A percentile compares a stretch with the other conserved stretches of the same genome.
These are phyloP conservation scores for Capitella teleta DNA, from an alignment of 1,140 invertebrate species.

Conservation along the genomic window DNA sequence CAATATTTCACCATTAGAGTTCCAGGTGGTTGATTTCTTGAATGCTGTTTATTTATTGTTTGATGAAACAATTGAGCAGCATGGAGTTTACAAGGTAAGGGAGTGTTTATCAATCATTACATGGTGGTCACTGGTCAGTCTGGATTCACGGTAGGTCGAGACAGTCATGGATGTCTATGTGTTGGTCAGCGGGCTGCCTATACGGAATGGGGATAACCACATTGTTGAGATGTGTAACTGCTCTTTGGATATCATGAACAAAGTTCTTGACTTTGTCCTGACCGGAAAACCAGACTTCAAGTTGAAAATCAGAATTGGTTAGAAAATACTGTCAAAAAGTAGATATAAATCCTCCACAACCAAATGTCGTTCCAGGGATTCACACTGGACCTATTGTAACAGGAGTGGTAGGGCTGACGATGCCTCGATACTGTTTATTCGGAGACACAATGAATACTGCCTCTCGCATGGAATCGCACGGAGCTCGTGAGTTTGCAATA, in stretches of 20 bases:
- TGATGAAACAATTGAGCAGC: conserved; percentile 85
- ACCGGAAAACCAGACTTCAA: conserved; percentile 47
- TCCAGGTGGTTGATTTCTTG: conserved; percentile 76
- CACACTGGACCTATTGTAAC: conserved; percentile 58
- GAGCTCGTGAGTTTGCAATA: conserved; percentile 1
- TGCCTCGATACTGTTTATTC: conserved; percentile 75
- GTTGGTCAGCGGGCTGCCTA: conserved; percentile 43
- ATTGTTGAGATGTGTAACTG: conserved; percentile 71
- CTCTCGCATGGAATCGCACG: conserved; percentile 62
- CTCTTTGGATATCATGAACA: conserved; percentile 74
- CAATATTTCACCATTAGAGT: neutral
- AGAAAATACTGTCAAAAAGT: too few species aligned
- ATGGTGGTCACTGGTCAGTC: neutral
- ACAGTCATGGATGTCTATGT: conserved; percentile 23
- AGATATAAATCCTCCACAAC: too few species aligned
- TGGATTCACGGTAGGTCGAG: conserved; percentile 15
- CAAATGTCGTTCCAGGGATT: conserved; percentile 11
- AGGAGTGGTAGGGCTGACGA: conserved; percentile 80
- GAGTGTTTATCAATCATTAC: neutral
- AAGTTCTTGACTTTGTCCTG: conserved; percentile 72
- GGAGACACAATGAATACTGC: conserved; percentile 59
- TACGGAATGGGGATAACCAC: conserved; percentile 58
- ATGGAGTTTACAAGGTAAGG: conserved; percentile 85
- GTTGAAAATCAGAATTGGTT: conserved; percentile 6
- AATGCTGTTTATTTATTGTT: conserved; percentile 90